phyloP scores from a whole-genome alignment of 2,888 invertebrate genomes.

The Tholera decimalis region DNA sequence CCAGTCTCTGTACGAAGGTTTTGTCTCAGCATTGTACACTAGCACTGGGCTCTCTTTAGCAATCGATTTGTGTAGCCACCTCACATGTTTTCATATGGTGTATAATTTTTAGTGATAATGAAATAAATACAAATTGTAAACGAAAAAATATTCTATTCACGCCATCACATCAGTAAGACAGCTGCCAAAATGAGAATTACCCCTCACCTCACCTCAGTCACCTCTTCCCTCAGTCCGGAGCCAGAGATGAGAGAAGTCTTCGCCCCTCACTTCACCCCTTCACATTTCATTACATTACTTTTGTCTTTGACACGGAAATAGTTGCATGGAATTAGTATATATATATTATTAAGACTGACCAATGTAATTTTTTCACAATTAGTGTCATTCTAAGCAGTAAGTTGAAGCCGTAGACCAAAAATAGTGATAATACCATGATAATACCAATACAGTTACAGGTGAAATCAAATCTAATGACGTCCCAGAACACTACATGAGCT shows the following conservation, averaged over 20 bases:
- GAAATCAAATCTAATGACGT: too few species aligned
- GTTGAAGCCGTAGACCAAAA: too few species aligned
- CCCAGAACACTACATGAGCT: too few species aligned
- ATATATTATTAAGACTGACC: too few species aligned
- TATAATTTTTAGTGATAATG: constrained; percentile 50
- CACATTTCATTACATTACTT: not conserved
- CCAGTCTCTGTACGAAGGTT: constrained; percentile 74
- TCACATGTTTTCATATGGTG: constrained; percentile 65
- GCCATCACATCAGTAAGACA: constrained; percentile 66
- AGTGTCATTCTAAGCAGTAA: too few species aligned
- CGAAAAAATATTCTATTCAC: constrained; percentile 63
- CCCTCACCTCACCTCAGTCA: not conserved
- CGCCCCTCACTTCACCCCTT: not conserved
- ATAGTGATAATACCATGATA: too few species aligned
- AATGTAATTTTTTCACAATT: too few species aligned
- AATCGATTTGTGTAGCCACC: constrained; percentile 49
- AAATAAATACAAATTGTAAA: constrained; percentile 67
- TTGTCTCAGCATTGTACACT: constrained; percentile 79
- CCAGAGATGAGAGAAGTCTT: too few species aligned
- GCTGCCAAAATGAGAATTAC: constrained; percentile 57
- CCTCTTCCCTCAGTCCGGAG: too few species aligned
- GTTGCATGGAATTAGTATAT: not conserved
- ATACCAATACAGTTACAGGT: too few species aligned
- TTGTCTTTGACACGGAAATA: too few species aligned
- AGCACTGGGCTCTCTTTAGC: constrained; percentile 49